Conservation (phyloP, 1,140 invertebrate genomes). For the Andricus grossulariae region DNA sequence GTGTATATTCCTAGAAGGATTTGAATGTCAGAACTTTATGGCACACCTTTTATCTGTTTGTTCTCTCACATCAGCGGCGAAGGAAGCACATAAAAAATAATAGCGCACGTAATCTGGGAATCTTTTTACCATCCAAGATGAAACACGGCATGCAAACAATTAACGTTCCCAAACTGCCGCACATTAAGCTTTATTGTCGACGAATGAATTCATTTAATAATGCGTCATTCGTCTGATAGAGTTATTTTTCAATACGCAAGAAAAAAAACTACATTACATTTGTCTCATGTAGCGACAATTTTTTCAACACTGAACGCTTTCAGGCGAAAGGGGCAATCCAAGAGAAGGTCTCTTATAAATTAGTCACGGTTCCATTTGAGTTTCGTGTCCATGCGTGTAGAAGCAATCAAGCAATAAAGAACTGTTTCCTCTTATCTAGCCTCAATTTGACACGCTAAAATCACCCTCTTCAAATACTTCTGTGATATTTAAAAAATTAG, state of each 20-base stretch:
- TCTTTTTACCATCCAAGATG: constrained; percentile 22
- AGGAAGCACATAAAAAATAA: constrained; percentile 25
- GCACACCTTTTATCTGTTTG: constrained; percentile 24
- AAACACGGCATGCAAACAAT: constrained; percentile 7
- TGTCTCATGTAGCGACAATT: constrained; percentile 2
- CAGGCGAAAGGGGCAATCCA: background rate
- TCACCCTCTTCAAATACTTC: background rate
- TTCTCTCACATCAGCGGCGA: constrained; percentile 21
- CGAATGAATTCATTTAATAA: constrained; percentile 9
- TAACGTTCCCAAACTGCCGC: background rate
- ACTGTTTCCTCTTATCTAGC: constrained; percentile 20
- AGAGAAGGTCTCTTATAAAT: constrained; percentile 13
- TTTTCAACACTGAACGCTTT: background rate
- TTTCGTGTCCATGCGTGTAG: background rate
- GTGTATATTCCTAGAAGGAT: background rate
- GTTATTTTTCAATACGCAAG: background rate
- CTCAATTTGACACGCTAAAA: constrained; percentile 14
- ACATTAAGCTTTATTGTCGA: constrained; percentile 10
- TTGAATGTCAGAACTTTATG: constrained; percentile 26
- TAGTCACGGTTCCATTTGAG: constrained; percentile 8
- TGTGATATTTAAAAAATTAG: background rate
- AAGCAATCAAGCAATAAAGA: constrained; percentile 15
- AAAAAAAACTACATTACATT: too few species aligned
- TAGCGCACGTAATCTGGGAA: constrained; percentile 17
- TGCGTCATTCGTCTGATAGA: background rate